Evolutionary conservation across 2,797 vertebrate genomes (phyloP).

Genomic region (Glyptemys insculpta): DNA sequence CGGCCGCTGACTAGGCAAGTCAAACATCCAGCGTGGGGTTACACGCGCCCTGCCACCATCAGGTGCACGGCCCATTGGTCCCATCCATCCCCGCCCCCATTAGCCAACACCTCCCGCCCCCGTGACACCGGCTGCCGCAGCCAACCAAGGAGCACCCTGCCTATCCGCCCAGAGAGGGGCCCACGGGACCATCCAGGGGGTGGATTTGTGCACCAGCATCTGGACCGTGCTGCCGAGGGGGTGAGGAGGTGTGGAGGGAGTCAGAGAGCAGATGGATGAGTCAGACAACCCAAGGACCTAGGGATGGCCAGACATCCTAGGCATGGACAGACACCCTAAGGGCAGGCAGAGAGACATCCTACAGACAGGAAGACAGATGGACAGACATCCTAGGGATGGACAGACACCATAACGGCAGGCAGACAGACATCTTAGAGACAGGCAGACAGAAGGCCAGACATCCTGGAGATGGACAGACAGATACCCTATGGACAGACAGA

Average conservation of each 20-base stretch:
- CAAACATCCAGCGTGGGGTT: background rate
- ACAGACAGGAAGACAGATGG: too few relatives aligned
- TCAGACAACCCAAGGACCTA: background rate
- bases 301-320: background rate
- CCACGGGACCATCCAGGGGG: too few relatives aligned
- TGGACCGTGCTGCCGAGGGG: background rate
- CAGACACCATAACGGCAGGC: background rate
- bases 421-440: too few relatives aligned
- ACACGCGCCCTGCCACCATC: rapidly evolving
- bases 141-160: background rate
- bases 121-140: background rate
- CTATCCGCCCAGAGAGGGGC: background rate
- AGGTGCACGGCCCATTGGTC: background rate
- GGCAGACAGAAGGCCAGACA: background rate
- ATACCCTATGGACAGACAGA: background rate
- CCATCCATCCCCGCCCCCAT: background rate
- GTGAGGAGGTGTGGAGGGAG: background rate
- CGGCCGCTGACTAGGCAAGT: background rate
- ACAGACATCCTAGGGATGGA: background rate
- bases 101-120: background rate
- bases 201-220: background rate
- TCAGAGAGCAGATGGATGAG: background rate
- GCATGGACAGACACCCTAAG: background rate
- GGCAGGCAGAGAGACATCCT: too few relatives aligned
- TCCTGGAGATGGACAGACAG: background rate